Base-by-base conservation (phyloP, 2,888 invertebrate species). In the Nomada flava region DNA sequence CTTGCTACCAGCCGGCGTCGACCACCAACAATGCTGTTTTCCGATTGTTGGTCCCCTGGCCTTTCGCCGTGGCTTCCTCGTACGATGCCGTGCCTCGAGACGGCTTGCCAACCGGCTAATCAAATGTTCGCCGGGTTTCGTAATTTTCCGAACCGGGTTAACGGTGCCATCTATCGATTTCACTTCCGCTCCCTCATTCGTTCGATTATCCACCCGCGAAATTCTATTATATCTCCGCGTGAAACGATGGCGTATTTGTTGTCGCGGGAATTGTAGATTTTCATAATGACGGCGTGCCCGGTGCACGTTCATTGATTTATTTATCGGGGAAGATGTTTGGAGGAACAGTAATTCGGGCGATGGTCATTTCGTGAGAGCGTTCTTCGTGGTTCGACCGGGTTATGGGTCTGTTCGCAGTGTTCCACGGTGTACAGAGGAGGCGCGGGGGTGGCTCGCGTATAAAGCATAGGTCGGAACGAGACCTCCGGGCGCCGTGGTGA, bases 391-490 rank as follows among this genome's bases (percentile, higher is more conserved):
- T 63, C 72, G 65, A 29, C 26, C 63, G 65, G 67, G 79, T 79
- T 85, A 85, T 72, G 83, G 63, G 72, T 50, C 52, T 73, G 69
- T 83, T 79, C 76, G 55, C 26, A 63, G 57, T 76, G 47, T 13
- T 47, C 55, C 68, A 59, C 53, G 81, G 44, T 60, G 82, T 73
- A 36, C n/a, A 36, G 65, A 47, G 77, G 53, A 71, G 73, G 68
- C 63, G 60, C 57, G 57, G 57, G 50, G 71, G 62, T 55, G 75
- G 76, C 64, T 52, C 65, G 82, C 79, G 88, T 91, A 92, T 92
- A 92, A 92, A 92, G 91, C 91, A 91, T 92, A 91, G 91, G 89
- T 90, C 87, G 91, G 88, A 92, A 92, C 92, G 92, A 92, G 91
- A 89, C 92, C 91, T 91, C 87, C 53, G 92, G 92, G 92, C 92